Base-by-base conservation (phyloP, 2,113 vertebrate species). In the Drymodes brunneopygia region DNA sequence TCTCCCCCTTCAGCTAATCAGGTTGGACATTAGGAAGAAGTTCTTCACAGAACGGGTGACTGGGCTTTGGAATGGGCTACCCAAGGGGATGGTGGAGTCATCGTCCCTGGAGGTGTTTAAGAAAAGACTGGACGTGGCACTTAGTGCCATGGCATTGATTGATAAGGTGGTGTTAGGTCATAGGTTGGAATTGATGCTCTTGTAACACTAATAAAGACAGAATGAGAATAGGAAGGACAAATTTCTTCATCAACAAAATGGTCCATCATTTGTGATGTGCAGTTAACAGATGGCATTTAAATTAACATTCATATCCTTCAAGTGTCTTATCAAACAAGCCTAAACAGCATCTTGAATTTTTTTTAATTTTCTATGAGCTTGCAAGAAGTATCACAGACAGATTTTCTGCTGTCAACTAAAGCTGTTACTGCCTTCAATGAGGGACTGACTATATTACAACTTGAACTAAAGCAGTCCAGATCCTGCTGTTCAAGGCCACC, bases 281-380 rank as follows among this genome's bases (percentile, higher is more conserved):
- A 48, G 72, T 88, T 94, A 95, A 83, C 94, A 97, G 95, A 95
- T 92, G 95, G 90, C 0, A 0, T 45, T 71, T 88, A 81, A 88
- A 95, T 93, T 93, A 95, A 88, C 75, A 95, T 92, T 86, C 90
- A 7, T 92, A 83, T 95, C 86, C 77, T 92, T 92, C 92, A 85
- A 96, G 77, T 93, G 88, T 94, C 92, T 95, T 88, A 92, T 71
- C 95, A 95, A 96, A 95, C 94, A 97, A 92, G 89, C 28, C 88
- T 80, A 97, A 97, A 96, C 92, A 96, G 90, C 86, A 92, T 94
- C 86, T 91, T 96, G 94, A 94, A 95, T 92, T 95, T 94, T 89
- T 96, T 96, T 69, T 80, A 64, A 86, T 92, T 73, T 86, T 80
- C 90, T 80, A n/a, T 48, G 54, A 92, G 91, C 54, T 77, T 92